phyloP scores from a whole-genome alignment of 2,113 vertebrate genomes.

The Misgurnus anguillicaudatus region DNA sequence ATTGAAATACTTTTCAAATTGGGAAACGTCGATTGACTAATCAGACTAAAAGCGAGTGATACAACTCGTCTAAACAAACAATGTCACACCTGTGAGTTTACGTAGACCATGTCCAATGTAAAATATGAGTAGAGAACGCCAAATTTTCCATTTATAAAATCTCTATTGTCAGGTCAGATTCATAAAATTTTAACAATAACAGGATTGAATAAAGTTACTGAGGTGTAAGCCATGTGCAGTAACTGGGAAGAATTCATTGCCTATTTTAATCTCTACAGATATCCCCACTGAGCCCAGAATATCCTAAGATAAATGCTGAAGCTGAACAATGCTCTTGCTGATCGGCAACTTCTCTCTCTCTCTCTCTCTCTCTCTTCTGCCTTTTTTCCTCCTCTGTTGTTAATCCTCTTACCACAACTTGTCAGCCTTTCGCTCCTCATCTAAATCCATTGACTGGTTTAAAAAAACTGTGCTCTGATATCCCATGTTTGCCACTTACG shows the following conservation, averaged over 20 bases:
- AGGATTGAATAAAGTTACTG: slow-evolving; percentile 68
- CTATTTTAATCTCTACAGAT: slow-evolving; percentile 77
- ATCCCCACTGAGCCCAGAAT: slow-evolving; percentile 78
- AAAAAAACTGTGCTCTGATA: slow-evolving; percentile 43
- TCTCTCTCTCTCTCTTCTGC: not conserved
- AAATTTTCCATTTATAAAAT: slow-evolving; percentile 57
- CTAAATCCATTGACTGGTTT: slow-evolving; percentile 51
- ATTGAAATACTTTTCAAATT: too few species aligned
- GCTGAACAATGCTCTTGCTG: slow-evolving; percentile 78
- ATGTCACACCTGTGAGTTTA: slow-evolving; percentile 5
- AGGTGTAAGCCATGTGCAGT: slow-evolving; percentile 72
- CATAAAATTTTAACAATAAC: slow-evolving; percentile 58
- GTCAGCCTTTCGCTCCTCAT: slow-evolving; percentile 68
- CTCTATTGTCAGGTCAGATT: slow-evolving; percentile 33
- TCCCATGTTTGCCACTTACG: slow-evolving; percentile 28
- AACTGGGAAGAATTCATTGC: slow-evolving; percentile 70
- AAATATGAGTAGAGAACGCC: slow-evolving; percentile 1
- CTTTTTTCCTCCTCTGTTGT: slow-evolving; percentile 19
- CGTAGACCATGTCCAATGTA: not conserved
- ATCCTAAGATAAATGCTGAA: slow-evolving; percentile 80
- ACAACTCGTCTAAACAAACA: not conserved
- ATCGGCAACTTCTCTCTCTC: slow-evolving; percentile 67
- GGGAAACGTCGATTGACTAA: too few species aligned
- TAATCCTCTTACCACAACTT: slow-evolving; percentile 58
- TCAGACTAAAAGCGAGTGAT: too few species aligned